Evolutionary conservation across 2,113 vertebrate species (phyloP).

Genomic region (Elanoides forficatus): DNA sequence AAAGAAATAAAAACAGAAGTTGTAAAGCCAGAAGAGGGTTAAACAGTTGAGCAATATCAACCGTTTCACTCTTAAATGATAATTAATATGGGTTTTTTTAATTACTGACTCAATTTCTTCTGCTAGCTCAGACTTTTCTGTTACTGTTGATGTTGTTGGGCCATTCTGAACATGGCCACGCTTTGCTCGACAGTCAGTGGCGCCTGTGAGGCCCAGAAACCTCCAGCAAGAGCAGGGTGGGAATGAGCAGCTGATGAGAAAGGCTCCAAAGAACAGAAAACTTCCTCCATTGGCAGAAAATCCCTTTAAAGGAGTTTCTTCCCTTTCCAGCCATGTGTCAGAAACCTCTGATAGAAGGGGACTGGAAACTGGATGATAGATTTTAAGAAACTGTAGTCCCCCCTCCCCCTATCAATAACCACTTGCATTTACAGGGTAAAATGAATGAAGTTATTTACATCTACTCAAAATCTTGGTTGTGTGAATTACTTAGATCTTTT

Average conservation of each 20-base stretch:
- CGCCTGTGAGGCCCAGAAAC: not conserved
- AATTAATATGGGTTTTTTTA: not conserved
- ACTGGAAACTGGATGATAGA: not conserved
- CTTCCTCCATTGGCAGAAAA: not conserved
- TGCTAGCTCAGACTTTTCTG: not conserved
- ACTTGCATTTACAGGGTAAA: not conserved
- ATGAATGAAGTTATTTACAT: not conserved
- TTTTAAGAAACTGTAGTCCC: not conserved
- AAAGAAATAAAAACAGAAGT: not conserved
- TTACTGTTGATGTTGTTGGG: not conserved
- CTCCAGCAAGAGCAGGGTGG: not conserved
- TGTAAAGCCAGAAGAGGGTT: not conserved
- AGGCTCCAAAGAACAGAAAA: not conserved
- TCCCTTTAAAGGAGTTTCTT: not conserved
- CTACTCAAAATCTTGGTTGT: not conserved
- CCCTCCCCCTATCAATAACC: not conserved
- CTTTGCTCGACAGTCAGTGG: not conserved
- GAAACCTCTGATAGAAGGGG: not conserved
- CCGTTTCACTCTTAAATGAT: not conserved
- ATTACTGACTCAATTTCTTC: not conserved
- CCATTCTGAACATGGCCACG: accelerated
- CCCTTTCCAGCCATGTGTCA: not conserved
- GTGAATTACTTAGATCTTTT: not conserved
- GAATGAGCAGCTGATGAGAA: not conserved
- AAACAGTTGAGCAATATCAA: not conserved